Evolutionary conservation across 2,113 vertebrate species (phyloP), one percentile per base, ranked within the genome.

Genomic region (Gracilinanus agilis): DNA sequence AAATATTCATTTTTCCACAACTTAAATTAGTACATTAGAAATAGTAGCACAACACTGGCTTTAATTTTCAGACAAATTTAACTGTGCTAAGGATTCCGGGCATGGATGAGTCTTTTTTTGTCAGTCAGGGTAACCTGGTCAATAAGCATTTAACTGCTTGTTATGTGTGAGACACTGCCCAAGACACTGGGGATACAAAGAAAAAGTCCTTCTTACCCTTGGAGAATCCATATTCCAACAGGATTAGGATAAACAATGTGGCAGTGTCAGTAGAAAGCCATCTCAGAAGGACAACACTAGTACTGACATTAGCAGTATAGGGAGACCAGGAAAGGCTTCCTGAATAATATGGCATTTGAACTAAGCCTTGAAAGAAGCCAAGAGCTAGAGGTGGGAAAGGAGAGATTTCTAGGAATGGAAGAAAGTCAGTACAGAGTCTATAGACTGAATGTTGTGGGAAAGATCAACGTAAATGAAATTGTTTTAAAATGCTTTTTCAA

Each of bases 1-100:
- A 93, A 94, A 92, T 44, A 95, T 75, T 95, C 96, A 58, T 91
- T 95, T 94, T 8, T 23, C 3, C 94, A 96, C 95, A 96, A 96
- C 96, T 95, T 91, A 93, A 95, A 94, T 96, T 53, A 92, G 91
- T 61, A 92, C 0, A 16, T 95, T 94, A 96, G 92, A 92, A 93
- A 93, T 12, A 25, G 92, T 54, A 92, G 93, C 92, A 90, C 67
- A 5, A 0, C 54, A 90, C 91, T 29, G 61, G 91, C 7, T 92
- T 54, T 34, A 54, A 29, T 54, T 93, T 95, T 88, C 58, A 13
- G 89, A 88, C 67, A 90, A 90, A 83, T 53, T 91, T 53, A 21
- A 90, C 90, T 44, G 34, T 40, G 54, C 92, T 93, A 92, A 92
- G n/a, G 58, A 44, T 88, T 61, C 89, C 1, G 0, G 56, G 88